Conservation (phyloP, 1,140 invertebrate genomes). For the Saccostrea cuccullata region DNA sequence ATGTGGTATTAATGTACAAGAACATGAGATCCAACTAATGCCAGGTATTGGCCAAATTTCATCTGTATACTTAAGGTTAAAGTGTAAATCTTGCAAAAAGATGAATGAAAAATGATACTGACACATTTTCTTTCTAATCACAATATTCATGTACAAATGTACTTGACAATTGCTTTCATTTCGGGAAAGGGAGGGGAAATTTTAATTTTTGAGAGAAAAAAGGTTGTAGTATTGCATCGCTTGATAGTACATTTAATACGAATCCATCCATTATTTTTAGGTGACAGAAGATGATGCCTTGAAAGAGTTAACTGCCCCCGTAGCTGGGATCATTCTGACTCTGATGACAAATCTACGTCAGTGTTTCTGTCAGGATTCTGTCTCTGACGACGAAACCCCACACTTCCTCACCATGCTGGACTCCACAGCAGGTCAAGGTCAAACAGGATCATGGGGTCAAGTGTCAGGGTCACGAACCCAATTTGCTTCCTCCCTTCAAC, state of each 20-base stretch:
- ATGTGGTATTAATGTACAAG: too few species aligned
- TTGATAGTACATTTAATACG: not conserved
- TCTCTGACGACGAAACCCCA: slow-evolving; percentile 51
- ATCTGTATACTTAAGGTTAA: too few species aligned
- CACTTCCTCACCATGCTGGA: slow-evolving; percentile 63
- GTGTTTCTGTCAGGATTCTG: slow-evolving; percentile 70
- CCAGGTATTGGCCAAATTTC: too few species aligned
- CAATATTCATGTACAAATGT: too few species aligned
- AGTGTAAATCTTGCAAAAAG: too few species aligned
- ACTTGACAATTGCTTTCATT: too few species aligned
- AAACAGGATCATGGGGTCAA: slow-evolving; percentile 58
- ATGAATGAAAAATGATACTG: too few species aligned
- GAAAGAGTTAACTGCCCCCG: slow-evolving; percentile 75
- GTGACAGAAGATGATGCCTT: slow-evolving; percentile 76
- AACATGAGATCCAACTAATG: too few species aligned
- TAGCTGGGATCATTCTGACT: slow-evolving; percentile 76
- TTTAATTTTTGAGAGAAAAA: too few species aligned
- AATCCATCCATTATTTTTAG: slow-evolving; percentile 56
- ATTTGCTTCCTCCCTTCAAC: slow-evolving; percentile 79
- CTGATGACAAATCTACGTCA: slow-evolving; percentile 77
- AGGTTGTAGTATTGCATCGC: not conserved
- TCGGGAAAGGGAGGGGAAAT: too few species aligned
- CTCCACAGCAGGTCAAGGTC: slow-evolving; percentile 53
- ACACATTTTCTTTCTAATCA: too few species aligned
- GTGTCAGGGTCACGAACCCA: slow-evolving; percentile 70